phyloP scores from a whole-genome alignment of 1,140 invertebrate genomes.

The Caerostris extrusa region DNA sequence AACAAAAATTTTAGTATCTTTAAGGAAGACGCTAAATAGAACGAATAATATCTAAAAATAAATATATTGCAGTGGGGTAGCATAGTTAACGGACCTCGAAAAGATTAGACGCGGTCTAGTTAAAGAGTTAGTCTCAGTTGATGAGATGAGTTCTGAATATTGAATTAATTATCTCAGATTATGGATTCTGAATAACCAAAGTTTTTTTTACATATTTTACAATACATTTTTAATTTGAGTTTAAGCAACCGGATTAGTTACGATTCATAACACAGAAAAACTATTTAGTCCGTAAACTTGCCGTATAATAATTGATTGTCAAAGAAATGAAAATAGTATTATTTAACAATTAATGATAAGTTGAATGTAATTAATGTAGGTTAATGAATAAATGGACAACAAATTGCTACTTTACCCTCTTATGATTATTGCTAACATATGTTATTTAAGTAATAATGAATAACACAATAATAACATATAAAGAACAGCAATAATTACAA shows the following conservation, averaged over 20 bases:
- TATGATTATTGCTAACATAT: too few relatives aligned
- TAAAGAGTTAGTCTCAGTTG: background rate
- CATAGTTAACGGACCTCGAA: too few relatives aligned
- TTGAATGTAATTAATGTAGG: too few relatives aligned
- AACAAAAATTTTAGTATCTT: background rate
- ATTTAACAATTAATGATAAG: too few relatives aligned
- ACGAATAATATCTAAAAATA: slow-evolving; percentile 16
- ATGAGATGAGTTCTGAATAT: background rate
- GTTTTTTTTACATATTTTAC: background rate
- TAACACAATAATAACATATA: too few relatives aligned
- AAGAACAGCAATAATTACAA: too few relatives aligned
- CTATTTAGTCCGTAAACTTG: background rate
- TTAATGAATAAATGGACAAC: too few relatives aligned
- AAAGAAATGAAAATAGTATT: too few relatives aligned
- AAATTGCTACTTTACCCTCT: too few relatives aligned
- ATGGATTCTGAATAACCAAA: background rate
- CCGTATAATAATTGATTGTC: background rate
- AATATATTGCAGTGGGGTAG: slow-evolving; percentile 7
- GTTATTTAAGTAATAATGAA: too few relatives aligned
- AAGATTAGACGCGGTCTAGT: slow-evolving; percentile 16
- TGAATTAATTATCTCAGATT: slow-evolving; percentile 3
- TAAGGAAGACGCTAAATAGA: background rate
- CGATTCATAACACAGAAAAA: background rate
- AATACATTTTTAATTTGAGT: background rate
- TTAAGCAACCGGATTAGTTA: background rate